These are phyloP conservation scores for Heterotilapia buettikoferi DNA, from an alignment of 2,113 vertebrate genomes.

Conservation along the genomic window DNA sequence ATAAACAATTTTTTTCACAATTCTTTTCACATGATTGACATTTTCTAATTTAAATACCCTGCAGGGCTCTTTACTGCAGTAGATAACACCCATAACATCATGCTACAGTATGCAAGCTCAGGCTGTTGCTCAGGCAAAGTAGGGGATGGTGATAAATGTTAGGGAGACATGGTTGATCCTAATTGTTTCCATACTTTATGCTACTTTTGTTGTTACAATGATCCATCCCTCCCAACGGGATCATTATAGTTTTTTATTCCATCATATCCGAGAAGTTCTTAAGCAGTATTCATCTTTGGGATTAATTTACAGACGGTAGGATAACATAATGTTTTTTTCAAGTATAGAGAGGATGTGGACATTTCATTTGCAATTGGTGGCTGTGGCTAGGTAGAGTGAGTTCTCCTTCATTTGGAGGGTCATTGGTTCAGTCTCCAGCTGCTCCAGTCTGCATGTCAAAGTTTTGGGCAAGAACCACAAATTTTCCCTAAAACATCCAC, in stretches of 20 bases:
- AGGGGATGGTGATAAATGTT: background rate
- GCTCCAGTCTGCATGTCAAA: background rate
- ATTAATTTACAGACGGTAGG: background rate
- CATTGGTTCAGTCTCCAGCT: background rate
- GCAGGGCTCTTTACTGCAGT: slow-evolving; percentile 6
- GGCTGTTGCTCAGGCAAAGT: background rate
- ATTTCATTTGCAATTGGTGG: background rate
- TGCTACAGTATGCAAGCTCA: background rate
- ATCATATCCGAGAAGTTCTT: background rate
- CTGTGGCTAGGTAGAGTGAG: background rate
- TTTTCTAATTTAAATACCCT: slow-evolving; percentile 9
- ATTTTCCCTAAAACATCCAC: background rate
- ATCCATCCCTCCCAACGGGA: background rate
- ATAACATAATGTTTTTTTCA: background rate
- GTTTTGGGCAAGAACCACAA: background rate
- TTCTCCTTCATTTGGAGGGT: background rate
- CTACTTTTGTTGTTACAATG: background rate
- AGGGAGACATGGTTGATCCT: background rate
- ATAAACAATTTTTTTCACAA: background rate
- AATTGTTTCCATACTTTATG: slow-evolving; percentile 23
- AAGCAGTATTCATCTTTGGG: background rate
- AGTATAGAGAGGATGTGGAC: background rate
- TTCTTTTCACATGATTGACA: slow-evolving; percentile 8
- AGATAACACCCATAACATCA: slow-evolving; percentile 12
- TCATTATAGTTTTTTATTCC: background rate